Evolutionary conservation across 2,113 vertebrate genomes (phyloP), one percentile per base, ranked within the genome.

Genomic region (Chiloscyllium plagiosum): DNA sequence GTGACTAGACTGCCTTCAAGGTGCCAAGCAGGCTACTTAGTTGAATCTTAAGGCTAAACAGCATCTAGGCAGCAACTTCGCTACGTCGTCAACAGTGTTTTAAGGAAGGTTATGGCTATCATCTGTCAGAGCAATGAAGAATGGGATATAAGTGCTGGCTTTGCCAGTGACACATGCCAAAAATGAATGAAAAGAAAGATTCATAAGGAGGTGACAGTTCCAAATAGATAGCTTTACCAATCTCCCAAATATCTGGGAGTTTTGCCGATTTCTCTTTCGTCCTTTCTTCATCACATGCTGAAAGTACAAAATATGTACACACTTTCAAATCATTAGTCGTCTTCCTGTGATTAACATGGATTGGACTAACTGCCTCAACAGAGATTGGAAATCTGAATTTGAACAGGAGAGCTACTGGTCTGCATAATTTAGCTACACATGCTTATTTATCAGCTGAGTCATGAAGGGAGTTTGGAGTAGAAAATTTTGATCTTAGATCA

Each of bases 351-450:
- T 47, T 56, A 89, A 52, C 86, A 3, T 89, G 50, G 80, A 17
- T 42, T 15, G 42, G 80, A 29, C 29, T 3, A 61, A 90, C 29
- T 17, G 26, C 65, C 52, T 90, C 12, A 61, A 52, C 52, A 92
- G 12, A 87, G 3, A 92, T 5, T 92, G 87, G 52, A 92, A 92
- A 65, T 65, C 29, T 92, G 29, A 92, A 92, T 92, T 92, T 92
- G 56, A n/a, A 92, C 29, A 19, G 2, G 13, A 29, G 22, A 89
- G 24, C 26, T 56, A 56, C 86, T 89, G 47, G 56, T 33, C 26
- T 92, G 56, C 20, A 92, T 92, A 13, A n/a, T 56, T n/a, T 29
- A 92, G 52, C n/a, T 65, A 61, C 15, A 61, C 15, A 92, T 5
- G 29, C 37, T 42, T 37, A 92, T 3, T n/a, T 65, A 92, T 65